These are phyloP conservation scores for Beris chalybata DNA, from an alignment of 2,888 invertebrate genomes.

Conservation along the genomic window DNA sequence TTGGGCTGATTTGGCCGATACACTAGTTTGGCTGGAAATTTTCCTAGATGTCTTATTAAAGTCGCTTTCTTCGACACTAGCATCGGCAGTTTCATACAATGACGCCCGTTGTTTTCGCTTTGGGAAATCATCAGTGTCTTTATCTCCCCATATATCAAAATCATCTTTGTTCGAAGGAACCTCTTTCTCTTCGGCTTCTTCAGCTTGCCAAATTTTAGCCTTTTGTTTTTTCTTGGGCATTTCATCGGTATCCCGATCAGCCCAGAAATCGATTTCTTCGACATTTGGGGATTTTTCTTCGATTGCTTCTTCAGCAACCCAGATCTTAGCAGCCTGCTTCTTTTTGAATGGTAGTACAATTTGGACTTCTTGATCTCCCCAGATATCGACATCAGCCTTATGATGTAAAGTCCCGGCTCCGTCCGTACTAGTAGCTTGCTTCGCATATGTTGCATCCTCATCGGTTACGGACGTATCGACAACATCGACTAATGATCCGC, in stretches of 20 bases:
- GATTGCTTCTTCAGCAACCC: constrained; percentile 40
- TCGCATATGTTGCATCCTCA: not conserved
- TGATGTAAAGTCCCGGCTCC: not conserved
- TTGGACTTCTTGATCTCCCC: constrained; percentile 17
- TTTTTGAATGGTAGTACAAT: constrained; percentile 12
- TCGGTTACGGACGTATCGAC: constrained; percentile 5
- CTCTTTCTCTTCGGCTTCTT: constrained; percentile 14
- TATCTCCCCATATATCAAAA: constrained; percentile 18
- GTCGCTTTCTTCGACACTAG: not conserved
- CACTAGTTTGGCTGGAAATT: not conserved
- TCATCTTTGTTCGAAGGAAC: constrained; percentile 28
- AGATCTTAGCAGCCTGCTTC: constrained; percentile 21
- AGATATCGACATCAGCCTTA: constrained; percentile 19
- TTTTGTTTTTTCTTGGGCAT: constrained; percentile 15
- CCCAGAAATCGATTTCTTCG: constrained; percentile 23
- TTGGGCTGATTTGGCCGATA: constrained; percentile 9
- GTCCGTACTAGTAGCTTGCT: not conserved
- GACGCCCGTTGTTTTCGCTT: not conserved
- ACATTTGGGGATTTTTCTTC: constrained; percentile 21
- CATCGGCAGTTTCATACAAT: constrained; percentile 2
- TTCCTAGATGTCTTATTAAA: not conserved
- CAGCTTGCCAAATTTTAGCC: constrained; percentile 13
- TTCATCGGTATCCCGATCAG: constrained; percentile 21
- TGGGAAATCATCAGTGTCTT: constrained; percentile 20
- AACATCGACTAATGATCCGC: constrained; percentile 1